Percentiles rank a stretch among this genome's conserved stretches.
These are phyloP conservation scores for Vulpes lagopus DNA, from an alignment of 2,113 vertebrate species.

Conservation along the genomic window DNA sequence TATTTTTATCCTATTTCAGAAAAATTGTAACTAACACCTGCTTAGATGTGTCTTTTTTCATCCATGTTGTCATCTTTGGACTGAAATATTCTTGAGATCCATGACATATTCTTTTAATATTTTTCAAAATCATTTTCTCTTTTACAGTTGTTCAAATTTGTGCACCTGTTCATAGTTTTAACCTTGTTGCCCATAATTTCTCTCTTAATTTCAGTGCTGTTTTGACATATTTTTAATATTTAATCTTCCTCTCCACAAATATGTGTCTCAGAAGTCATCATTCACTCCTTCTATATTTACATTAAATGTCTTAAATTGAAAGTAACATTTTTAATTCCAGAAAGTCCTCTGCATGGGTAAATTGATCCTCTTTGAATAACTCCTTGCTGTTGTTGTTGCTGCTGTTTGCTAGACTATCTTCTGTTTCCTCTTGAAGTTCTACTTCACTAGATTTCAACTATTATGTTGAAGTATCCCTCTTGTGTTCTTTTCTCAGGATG, in stretches of 20 bases:
- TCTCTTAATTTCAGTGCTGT: background rate
- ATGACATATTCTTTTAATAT: background rate
- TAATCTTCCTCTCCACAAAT: background rate
- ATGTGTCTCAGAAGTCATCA: background rate
- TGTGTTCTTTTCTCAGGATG: background rate
- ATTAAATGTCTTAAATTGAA: background rate
- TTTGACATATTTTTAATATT: background rate
- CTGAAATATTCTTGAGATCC: background rate
- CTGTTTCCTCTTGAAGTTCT: background rate
- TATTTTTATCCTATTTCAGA: background rate
- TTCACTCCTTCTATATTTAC: background rate
- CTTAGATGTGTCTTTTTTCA: background rate
- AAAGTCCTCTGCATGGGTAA: too few species aligned
- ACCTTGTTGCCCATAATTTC: background rate
- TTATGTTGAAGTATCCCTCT: background rate
- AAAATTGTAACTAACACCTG: background rate
- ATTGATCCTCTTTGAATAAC: background rate
- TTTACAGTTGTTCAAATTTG: background rate
- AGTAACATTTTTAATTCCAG: background rate
- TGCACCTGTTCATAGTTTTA: background rate
- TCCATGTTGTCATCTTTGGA: background rate
- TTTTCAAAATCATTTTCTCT: background rate
- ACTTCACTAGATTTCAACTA: background rate
- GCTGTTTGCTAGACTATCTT: background rate
- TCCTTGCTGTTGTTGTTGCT: background rate